These are phyloP conservation scores for Gorsachius magnificus DNA, from an alignment of 2,797 vertebrate species.

Conservation along the genomic window DNA sequence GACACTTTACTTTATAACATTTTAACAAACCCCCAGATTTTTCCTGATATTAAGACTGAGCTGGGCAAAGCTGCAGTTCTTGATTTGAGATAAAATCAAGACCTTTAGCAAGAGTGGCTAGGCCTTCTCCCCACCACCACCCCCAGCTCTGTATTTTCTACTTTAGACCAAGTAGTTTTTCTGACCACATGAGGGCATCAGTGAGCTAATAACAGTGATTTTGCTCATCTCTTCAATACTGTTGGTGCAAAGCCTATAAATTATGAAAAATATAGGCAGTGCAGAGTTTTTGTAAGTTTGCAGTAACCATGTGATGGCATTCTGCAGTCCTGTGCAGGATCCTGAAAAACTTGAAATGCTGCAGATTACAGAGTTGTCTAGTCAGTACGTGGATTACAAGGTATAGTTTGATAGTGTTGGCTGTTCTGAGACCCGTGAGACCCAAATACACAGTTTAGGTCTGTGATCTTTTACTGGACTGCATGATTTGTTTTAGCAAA, in stretches of 20 bases:
- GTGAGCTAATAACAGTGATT: slow-evolving; percentile 27
- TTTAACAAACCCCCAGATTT: neutral
- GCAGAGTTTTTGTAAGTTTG: neutral
- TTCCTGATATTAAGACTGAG: neutral
- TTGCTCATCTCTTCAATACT: neutral
- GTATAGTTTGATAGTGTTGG: neutral
- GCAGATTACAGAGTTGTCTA: neutral
- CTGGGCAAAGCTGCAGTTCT: neutral
- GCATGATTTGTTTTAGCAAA: neutral
- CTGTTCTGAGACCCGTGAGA: neutral
- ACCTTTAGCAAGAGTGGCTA: neutral
- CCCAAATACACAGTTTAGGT: neutral
- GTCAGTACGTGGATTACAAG: neutral
- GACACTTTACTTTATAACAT: neutral
- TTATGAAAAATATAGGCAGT: neutral
- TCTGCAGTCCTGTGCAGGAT: neutral
- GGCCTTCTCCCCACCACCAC: neutral
- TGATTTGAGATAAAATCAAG: neutral
- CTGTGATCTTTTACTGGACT: neutral
- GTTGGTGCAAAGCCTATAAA: neutral
- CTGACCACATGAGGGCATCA: slow-evolving; percentile 68
- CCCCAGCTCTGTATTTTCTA: accelerated
- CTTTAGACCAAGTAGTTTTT: neutral
- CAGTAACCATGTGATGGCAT: neutral
- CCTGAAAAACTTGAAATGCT: neutral